A percentile compares a stretch with the other conserved stretches of the same genome.
Evolutionary conservation across 2,113 vertebrate species (phyloP).

Genomic region (Ardeotis arabs): DNA sequence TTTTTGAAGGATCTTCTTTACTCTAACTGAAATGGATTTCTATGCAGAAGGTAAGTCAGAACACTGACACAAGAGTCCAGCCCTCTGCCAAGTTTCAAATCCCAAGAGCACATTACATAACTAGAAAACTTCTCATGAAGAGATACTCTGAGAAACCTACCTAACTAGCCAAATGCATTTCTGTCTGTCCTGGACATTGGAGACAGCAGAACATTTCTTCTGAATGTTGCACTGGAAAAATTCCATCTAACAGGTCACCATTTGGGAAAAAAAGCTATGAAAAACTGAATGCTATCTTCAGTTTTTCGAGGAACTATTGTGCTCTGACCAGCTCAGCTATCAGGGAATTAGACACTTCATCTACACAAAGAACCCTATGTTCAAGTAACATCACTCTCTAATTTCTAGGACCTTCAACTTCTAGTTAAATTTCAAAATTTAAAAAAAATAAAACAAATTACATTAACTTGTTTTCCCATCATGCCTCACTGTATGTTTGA

Average conservation of each 20-base stretch:
- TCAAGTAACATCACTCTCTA: background rate
- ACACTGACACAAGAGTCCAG: background rate
- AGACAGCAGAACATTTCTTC: background rate
- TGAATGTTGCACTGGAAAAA: background rate
- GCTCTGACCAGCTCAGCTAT: background rate
- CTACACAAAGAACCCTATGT: background rate
- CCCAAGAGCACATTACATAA: background rate
- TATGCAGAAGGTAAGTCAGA: background rate
- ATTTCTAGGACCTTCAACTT: background rate
- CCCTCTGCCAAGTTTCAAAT: background rate
- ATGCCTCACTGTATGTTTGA: background rate
- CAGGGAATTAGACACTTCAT: background rate
- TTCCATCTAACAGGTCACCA: background rate
- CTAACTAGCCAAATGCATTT: background rate
- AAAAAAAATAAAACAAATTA: background rate
- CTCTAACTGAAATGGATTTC: background rate
- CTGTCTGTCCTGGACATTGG: background rate
- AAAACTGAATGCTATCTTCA: background rate
- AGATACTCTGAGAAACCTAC: background rate
- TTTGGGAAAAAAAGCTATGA: background rate
- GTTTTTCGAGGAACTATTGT: background rate
- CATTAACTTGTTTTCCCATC: background rate
- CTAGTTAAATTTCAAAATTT: background rate
- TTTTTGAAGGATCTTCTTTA: background rate
- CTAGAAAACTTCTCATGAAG: background rate